phyloP scores from a whole-genome alignment of 2,113 vertebrate genomes.

The Gymnarchus niloticus region DNA sequence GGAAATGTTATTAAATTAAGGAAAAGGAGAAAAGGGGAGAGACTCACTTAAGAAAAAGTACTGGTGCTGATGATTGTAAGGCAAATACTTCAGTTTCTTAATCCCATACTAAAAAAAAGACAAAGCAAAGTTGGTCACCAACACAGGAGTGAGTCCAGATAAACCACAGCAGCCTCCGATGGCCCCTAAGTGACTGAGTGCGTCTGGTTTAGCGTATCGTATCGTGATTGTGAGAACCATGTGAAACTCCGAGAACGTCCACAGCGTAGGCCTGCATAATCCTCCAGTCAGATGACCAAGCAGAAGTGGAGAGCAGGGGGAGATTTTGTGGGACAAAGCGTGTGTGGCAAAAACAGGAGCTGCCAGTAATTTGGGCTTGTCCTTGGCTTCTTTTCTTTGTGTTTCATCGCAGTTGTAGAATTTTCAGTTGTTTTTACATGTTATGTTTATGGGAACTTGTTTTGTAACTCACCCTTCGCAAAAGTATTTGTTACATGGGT shows the following conservation, averaged over 20 bases:
- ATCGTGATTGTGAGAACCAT: not conserved
- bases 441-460: not conserved
- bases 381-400: not conserved
- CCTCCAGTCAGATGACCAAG: not conserved
- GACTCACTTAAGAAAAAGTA: slow-evolving; percentile 91
- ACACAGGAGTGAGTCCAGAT: not conserved
- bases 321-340: not conserved
- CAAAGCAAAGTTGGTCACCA: slow-evolving; percentile 22
- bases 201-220: not conserved
- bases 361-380: too few species aligned
- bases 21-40: not conserved
- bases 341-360: not conserved
- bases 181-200: not conserved
- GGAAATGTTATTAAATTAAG: not conserved
- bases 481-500: not conserved
- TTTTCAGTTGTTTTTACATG: not conserved
- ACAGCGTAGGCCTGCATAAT: not conserved
- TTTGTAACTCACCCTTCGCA: not conserved
- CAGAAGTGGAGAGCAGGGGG: not conserved
- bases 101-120: slow-evolving; percentile 73
- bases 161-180: not conserved
- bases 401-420: too few species aligned
- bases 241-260: not conserved
- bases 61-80: slow-evolving; percentile 84
- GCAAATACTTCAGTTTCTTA: slow-evolving; percentile 83